phyloP scores from a whole-genome alignment of 2,888 invertebrate genomes.

The Cantharis rustica region DNA sequence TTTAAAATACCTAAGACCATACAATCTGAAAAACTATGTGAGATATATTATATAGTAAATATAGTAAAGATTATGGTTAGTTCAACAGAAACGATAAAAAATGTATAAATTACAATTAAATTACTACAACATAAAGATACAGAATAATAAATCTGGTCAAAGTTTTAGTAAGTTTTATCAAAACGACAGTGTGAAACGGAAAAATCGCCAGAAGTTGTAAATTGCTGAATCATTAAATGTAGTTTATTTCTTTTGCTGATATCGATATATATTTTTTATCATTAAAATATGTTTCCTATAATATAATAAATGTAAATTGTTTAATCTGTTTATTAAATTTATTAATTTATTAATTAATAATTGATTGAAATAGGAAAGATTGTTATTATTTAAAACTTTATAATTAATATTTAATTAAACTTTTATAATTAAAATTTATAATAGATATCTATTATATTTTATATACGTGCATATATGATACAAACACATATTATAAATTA shows the following conservation, averaged over 20 bases:
- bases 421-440: too few species aligned
- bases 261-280: background rate
- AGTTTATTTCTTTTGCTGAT: background rate
- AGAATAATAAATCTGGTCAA: background rate
- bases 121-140: background rate
- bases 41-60: too few species aligned
- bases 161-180: background rate
- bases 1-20: background rate
- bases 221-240: slow-evolving; percentile 4
- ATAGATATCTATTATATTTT: too few species aligned
- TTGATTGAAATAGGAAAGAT: background rate
- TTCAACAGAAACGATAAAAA: background rate
- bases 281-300: background rate
- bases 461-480: too few species aligned
- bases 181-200: background rate
- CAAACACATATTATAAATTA: too few species aligned
- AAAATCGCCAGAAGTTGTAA: background rate
- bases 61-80: background rate
- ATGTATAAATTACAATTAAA: slow-evolving; percentile 5
- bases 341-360: background rate
- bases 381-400: too few species aligned
- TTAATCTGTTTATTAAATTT: background rate
- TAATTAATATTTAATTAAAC: too few species aligned
- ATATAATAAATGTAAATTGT: background rate
- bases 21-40: background rate